Base-by-base conservation (phyloP, 2,113 vertebrate species). In the Pyxicephalus adspersus region DNA sequence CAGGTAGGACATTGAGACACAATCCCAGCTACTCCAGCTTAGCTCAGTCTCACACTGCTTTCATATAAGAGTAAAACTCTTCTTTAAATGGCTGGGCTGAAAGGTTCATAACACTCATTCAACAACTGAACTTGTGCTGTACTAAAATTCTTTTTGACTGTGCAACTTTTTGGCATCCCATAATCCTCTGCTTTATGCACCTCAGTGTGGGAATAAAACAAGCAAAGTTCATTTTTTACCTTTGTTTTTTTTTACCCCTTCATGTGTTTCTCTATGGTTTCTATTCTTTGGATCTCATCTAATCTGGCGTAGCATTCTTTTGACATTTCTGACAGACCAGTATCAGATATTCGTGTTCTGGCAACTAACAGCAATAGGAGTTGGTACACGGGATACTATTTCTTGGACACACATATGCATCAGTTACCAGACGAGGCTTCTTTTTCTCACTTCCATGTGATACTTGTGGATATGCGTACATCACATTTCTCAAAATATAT, bases 1-100 rank as follows among this genome's bases (percentile, higher is more conserved):
- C 96, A 99, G 97, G 97, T 99, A 98, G 97, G 97, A 89, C 91
- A 95, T 93, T 91, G 91, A 94, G 92, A 89, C 86, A 89, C 89
- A 86, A 86, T 88, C 90, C 91, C 89, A 87, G 88, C 90, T 91
- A 70, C 85, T 90, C 91, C 90, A 91, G 94, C 94, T 96, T 94
- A 92, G 93, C 93, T 93, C 91, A 88, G 92, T 94, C 91, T 93
- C 93, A 93, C 93, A 94, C 94, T 95, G 95, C 92, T 94, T 93
- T 90, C 92, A 94, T 97, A 95, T 95, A 95, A 90, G 90, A 95
- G 91, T 87, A 92, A 89, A 87, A 87, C 83, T 89, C 92, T 91
- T 89, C 92, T 74, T 58, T 92, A 92, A 92, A 93, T 92, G 93
- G 90, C 94, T 93, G 95, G 94, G 94, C 94, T 94, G 91, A 94